These are phyloP conservation scores for Isichthys henryi DNA, from an alignment of 2,113 vertebrate species.

Conservation along the genomic window DNA sequence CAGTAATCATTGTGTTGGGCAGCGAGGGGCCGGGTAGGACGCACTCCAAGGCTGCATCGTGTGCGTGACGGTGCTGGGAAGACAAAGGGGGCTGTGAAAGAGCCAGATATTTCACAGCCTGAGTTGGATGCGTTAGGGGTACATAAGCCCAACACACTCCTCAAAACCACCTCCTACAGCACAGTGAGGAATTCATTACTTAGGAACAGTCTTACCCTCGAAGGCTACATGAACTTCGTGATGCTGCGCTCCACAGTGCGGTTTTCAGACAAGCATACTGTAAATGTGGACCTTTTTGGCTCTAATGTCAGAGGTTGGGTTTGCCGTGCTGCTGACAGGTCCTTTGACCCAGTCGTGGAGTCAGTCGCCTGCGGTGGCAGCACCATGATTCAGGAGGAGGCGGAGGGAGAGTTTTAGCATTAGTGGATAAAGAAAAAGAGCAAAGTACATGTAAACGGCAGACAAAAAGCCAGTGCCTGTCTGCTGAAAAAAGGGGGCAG, in stretches of 20 bases:
- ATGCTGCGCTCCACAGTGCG: background rate
- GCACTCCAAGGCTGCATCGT: background rate
- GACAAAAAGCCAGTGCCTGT: background rate
- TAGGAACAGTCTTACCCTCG: background rate
- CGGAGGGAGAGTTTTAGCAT: background rate
- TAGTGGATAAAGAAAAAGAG: background rate
- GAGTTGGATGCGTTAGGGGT: background rate
- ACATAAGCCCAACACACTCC: background rate
- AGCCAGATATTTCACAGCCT: background rate
- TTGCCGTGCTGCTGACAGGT: background rate
- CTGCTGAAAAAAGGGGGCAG: background rate
- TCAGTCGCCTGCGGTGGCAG: background rate
- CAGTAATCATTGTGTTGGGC: background rate
- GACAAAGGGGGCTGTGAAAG: background rate
- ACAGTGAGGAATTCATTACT: background rate
- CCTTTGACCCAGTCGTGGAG: background rate
- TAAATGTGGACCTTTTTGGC: background rate
- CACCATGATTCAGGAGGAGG: background rate
- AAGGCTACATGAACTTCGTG: background rate
- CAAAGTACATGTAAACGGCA: background rate
- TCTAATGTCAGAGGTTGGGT: background rate
- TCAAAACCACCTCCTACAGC: background rate
- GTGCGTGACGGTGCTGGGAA: background rate
- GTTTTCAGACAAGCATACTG: background rate
- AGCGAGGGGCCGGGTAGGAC: background rate